Evolutionary conservation across 2,888 invertebrate genomes (phyloP), one percentile per base, ranked within the genome.

Genomic region (Resseliella maxima): DNA sequence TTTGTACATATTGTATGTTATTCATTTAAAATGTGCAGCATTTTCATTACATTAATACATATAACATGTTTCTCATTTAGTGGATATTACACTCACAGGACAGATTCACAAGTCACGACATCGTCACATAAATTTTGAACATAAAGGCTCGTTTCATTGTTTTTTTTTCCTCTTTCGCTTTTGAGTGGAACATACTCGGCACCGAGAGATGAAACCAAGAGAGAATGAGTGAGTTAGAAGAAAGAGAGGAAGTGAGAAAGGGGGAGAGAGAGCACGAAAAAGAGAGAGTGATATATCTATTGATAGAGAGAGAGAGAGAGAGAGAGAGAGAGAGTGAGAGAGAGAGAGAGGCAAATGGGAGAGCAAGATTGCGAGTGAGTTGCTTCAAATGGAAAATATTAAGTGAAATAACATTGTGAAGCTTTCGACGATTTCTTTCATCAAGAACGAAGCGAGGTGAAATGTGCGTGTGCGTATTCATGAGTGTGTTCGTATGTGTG

Each of bases 51-150:
- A 83, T 83, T 83, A 36, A 83, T 83, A 83, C 38, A 83, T 36
- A 38, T 83, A 83, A 83, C 83, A 38, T 83, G 83, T 38, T 83
- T 83, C 83, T 83, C 83, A 83, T 83, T 83, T 83, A 83, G 38
- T 38, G 38, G 38, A 38, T 83, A 83, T 83, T 83, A 83, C 38
- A 83, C 83, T 83, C 83, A 12, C n/a, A 83, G 83, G 83, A 83
- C 83, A 83, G 83, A 83, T 38, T 83, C 83, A 38, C 38, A 83
- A 38, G 38, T 36, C 83, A 83, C 83, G 41, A 83, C 24, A 83
- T 83, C 83, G 83, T 83, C 38, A 83, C 38, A 83, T 38, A 38
- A 83, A 83, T 83, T 38, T 83, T 38, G 24, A 50, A 38, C 83
- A 83, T 38, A 83, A 36, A 83, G 38, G n/a, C 31, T 72, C 31